Percentiles rank a stretch among this genome's conserved stretches.
Conservation (phyloP, 2,888 invertebrate genomes). For the Candidula unifasciata region DNA sequence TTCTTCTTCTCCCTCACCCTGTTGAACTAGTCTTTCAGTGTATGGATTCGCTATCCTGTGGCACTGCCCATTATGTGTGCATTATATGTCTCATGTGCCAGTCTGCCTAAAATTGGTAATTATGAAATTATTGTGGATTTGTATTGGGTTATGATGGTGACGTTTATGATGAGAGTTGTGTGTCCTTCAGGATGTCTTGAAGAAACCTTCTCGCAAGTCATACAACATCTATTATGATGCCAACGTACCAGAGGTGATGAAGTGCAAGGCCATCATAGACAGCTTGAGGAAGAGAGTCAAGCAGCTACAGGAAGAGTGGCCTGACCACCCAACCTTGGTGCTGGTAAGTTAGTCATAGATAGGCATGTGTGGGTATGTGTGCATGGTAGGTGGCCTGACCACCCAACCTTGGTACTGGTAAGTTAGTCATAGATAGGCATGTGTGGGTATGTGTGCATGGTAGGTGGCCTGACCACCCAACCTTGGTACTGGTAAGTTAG, state of each 20-base stretch:
- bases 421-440: conserved; percentile 62
- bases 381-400: conserved; percentile 86
- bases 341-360: conserved; percentile 81
- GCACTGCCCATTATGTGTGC: too few species aligned
- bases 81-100: too few species aligned
- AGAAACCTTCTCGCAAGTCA: conserved; percentile 26
- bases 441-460: too few species aligned
- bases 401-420: conserved; percentile 90
- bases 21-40: too few species aligned
- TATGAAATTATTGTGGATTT: too few species aligned
- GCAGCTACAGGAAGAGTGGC: conserved; percentile 87
- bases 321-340: conserved; percentile 91
- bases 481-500: conserved; percentile 85
- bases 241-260: conserved; percentile 87
- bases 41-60: too few species aligned
- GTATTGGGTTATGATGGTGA: too few species aligned
- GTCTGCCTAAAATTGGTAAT: too few species aligned
- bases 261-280: conserved; percentile 85
- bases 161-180: neutral
- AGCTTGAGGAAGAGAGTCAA: conserved; percentile 81
- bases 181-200: conserved; percentile 10
- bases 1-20: too few species aligned
- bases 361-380: too few species aligned
- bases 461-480: conserved; percentile 93
- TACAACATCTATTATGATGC: conserved; percentile 89